Evolutionary conservation across 2,797 vertebrate genomes (phyloP), one percentile per base, ranked within the genome.

Genomic region (Cyclura pinguis): DNA sequence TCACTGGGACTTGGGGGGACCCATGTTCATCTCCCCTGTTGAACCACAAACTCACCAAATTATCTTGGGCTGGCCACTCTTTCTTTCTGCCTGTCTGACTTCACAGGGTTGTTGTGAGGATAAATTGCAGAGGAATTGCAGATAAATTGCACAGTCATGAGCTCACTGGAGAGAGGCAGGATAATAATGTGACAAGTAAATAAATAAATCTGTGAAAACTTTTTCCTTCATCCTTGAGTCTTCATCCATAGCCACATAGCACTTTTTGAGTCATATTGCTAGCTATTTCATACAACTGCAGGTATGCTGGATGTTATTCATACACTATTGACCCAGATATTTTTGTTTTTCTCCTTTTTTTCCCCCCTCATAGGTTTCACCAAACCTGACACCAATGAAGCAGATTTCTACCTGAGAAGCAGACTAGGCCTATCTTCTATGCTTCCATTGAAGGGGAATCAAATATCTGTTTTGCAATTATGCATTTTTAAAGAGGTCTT

Each of bases 361-460:
- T 90, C 6, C 87, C 91, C 50, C 96, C 91, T 96, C 89, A 62
- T 96, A 99, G 99, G 98, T 99, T 94, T 99, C 98, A 35, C 97
- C 98, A 83, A 97, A 98, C 92, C 96, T 99, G 89, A 98, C 95
- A 91, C 93, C 98, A 50, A 99, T 99, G 98, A 98, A 97, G 95
- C 99, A 99, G 95, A 98, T 99, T 94, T 97, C 97, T 95, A 89
- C 69, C 10, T 92, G 94, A 97, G 94, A 87, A 90, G 38, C 86
- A 92, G 73, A 91, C 10, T 76, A 93, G 69, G 90, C 82, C 83
- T 84, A 72, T 77, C 89, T 90, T 88, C 4, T 57, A 92, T 95
- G 89, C 93, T 94, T 95, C 88, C 81, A 94, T 83, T 91, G 86
- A 93, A 95, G 93, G 88, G 81, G 91, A 90, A 80, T 86, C 29